Evolutionary conservation across 2,113 vertebrate species (phyloP).

Genomic region (Rhynchopsitta pachyrhyncha): DNA sequence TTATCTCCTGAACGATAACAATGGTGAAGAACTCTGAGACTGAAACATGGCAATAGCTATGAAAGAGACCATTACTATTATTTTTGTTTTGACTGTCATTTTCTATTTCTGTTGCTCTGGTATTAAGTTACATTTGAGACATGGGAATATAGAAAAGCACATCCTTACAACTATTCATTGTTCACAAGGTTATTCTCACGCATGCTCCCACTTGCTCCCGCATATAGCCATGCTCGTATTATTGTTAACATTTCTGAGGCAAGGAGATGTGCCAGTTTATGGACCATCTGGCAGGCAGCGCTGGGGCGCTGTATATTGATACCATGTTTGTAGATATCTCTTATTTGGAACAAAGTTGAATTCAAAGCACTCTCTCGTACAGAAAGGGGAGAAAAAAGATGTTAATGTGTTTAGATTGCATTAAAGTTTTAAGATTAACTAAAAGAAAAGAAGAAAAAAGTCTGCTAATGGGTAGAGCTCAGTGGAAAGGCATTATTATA

Average conservation of each 20-base stretch:
- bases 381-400: conserved; percentile 40
- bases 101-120: not conserved
- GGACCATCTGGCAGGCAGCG: not conserved
- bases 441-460: conserved; percentile 67
- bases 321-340: not conserved
- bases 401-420: conserved; percentile 74
- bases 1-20: not conserved
- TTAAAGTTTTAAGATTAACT: conserved; percentile 77
- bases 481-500: conserved; percentile 74
- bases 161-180: not conserved
- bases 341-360: conserved; percentile 51
- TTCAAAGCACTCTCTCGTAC: conserved; percentile 43
- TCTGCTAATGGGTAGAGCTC: conserved; percentile 67
- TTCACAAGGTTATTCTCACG: not conserved
- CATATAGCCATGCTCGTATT: not conserved
- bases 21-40: not conserved
- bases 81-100: not conserved
- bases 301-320: not conserved
- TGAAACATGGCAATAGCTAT: not conserved
- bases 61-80: not conserved
- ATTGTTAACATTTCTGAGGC: not conserved
- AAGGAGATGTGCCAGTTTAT: not conserved
- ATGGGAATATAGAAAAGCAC: not conserved
- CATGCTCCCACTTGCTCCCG: not conserved
- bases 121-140: not conserved